Evolutionary conservation across 2,797 vertebrate species (phyloP).

Genomic region (Echeneis naucrates): DNA sequence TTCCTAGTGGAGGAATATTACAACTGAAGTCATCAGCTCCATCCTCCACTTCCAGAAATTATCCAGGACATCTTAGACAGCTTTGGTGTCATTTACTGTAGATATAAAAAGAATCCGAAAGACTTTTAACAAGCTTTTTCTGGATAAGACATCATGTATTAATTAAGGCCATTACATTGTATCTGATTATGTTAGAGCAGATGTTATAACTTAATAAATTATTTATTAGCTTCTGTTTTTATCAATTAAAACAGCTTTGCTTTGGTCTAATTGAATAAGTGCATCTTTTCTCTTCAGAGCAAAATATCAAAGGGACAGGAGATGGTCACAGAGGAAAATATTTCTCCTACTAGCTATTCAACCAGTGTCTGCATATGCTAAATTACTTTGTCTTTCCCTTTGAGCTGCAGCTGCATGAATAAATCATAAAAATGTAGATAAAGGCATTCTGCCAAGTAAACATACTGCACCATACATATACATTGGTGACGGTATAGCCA

Average conservation of each 20-base stretch:
- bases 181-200: conserved; percentile 36
- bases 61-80: conserved; percentile 12
- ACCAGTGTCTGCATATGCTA: conserved; percentile 41
- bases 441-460: conserved; percentile 61
- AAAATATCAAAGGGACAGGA: conserved; percentile 36
- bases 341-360: conserved; percentile 36
- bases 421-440: conserved; percentile 65
- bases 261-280: conserved; percentile 35
- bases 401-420: conserved; percentile 62
- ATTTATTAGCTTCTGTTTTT: conserved; percentile 38
- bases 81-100: background rate
- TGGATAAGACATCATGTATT: conserved; percentile 34
- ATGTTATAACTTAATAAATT: conserved; percentile 36
- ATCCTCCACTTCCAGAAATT: background rate
- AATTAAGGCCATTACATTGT: conserved; percentile 21
- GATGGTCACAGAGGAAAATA: conserved; percentile 28
- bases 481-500: conserved; percentile 23
- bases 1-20: background rate
- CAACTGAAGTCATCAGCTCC: conserved; percentile 5
- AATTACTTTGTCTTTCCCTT: conserved; percentile 53
- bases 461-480: conserved; percentile 31
- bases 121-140: conserved; percentile 8
- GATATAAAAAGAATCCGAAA: conserved; percentile 9
- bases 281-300: conserved; percentile 11
- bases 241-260: conserved; percentile 22